phyloP scores from a whole-genome alignment of 2,888 invertebrate species.

The Lepeophtheirus nordmannii region DNA sequence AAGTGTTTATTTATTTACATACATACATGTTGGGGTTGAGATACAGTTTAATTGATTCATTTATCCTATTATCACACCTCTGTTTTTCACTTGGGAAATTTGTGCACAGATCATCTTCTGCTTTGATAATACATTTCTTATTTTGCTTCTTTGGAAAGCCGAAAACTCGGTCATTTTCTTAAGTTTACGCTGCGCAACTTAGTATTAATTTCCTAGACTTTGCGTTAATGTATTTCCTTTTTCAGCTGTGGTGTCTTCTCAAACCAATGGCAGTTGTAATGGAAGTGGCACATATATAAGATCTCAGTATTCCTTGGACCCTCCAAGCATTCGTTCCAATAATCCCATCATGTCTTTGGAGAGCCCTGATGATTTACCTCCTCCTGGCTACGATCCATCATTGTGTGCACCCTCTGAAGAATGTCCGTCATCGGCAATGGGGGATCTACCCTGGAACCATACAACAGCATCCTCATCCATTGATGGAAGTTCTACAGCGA shows the following conservation, averaged over 20 bases:
- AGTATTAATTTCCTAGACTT: too few species aligned
- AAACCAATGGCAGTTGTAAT: conserved; percentile 30
- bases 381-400: conserved; percentile 10
- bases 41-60: too few species aligned
- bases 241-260: conserved; percentile 24
- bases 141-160: too few species aligned
- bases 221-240: conserved; percentile 31
- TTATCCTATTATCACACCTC: too few species aligned
- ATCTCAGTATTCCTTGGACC: conserved; percentile 23
- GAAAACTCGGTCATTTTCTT: too few species aligned
- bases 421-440: conserved; percentile 2
- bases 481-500: conserved; percentile 9
- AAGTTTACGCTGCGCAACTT: too few species aligned
- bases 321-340: conserved; percentile 1
- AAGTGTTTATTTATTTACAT: too few species aligned
- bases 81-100: too few species aligned
- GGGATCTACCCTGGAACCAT: not conserved
- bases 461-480: conserved; percentile 17
- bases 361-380: conserved; percentile 19
- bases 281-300: conserved; percentile 22
- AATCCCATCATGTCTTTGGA: not conserved
- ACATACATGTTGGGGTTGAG: too few species aligned
- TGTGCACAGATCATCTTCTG: too few species aligned
- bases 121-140: too few species aligned
- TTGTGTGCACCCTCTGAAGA: not conserved